A percentile compares a stretch with the other conserved stretches of the same genome.
Evolutionary conservation across 2,888 invertebrate genomes (phyloP).

Genomic region (Dioctria linearis): DNA sequence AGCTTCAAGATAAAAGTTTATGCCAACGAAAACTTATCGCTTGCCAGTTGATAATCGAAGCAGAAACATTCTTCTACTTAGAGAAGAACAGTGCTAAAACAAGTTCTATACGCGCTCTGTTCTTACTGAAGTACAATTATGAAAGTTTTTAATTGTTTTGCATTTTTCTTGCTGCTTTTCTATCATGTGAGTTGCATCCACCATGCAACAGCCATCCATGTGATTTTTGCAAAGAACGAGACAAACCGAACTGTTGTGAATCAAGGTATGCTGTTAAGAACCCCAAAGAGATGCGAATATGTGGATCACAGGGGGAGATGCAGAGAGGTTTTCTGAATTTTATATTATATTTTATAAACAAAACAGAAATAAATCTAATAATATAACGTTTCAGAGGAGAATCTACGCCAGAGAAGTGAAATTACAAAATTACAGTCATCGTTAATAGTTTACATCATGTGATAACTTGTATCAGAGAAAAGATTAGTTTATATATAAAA

Average conservation of each 20-base stretch:
- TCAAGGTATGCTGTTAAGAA: constrained; percentile 6
- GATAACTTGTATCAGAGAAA: too few relatives aligned
- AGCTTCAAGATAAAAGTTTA: not conserved
- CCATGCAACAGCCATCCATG: not conserved
- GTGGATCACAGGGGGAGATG: constrained; percentile 33
- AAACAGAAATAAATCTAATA: too few relatives aligned
- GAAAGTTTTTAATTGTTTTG: not conserved
- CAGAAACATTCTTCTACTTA: not conserved
- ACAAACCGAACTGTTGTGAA: not conserved
- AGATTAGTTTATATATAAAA: too few relatives aligned
- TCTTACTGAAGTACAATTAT: not conserved
- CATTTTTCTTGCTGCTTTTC: not conserved
- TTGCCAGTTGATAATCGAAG: not conserved
- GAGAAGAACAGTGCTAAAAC: not conserved
- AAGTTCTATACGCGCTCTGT: not conserved
- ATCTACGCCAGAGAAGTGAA: not conserved
- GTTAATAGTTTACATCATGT: too few relatives aligned
- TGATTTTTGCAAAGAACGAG: not conserved
- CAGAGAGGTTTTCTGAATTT: constrained; percentile 5
- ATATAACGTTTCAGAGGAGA: not conserved
- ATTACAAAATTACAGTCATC: too few relatives aligned
- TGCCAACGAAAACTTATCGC: not conserved
- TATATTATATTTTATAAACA: not conserved
- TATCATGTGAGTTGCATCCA: too few relatives aligned
- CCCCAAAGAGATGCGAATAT: not conserved